A percentile compares a stretch with the other conserved stretches of the same genome.
Evolutionary conservation across 2,797 vertebrate species (phyloP).

Genomic region (Acomys russatus): DNA sequence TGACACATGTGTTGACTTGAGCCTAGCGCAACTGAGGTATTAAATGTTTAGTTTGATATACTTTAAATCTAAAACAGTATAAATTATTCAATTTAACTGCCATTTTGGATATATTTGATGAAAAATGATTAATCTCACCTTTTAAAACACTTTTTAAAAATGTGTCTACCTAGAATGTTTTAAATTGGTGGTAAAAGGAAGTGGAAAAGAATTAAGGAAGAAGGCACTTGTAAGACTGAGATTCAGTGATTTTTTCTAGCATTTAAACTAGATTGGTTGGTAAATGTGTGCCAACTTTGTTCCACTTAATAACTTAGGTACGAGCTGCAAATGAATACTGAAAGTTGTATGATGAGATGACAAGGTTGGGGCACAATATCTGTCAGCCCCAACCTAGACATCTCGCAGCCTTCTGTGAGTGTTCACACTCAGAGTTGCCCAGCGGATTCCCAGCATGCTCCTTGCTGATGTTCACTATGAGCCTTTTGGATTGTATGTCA

Average conservation of each 20-base stretch:
- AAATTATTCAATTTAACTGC: neutral
- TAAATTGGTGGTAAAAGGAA: neutral
- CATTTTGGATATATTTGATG: neutral
- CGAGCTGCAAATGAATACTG: neutral
- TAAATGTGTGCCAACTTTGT: neutral
- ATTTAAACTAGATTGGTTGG: neutral
- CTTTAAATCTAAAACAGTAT: neutral
- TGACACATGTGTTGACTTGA: neutral
- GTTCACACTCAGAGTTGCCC: neutral
- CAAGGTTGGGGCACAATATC: neutral
- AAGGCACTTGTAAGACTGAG: neutral
- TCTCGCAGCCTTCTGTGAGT: neutral
- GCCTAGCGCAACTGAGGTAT: neutral
- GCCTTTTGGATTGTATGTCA: neutral
- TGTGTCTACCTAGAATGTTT: neutral
- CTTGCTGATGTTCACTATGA: neutral
- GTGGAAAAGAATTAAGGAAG: neutral
- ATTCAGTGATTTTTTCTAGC: slow-evolving; percentile 7
- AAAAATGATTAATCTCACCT: slow-evolving; percentile 3
- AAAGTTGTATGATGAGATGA: slow-evolving; percentile 2
- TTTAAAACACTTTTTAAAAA: slow-evolving; percentile 7
- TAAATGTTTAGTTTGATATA: neutral
- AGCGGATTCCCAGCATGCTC: neutral
- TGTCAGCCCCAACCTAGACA: neutral
- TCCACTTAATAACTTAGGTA: neutral